Evolutionary conservation across 2,888 invertebrate species (phyloP).

Genomic region (Patella depressa): DNA sequence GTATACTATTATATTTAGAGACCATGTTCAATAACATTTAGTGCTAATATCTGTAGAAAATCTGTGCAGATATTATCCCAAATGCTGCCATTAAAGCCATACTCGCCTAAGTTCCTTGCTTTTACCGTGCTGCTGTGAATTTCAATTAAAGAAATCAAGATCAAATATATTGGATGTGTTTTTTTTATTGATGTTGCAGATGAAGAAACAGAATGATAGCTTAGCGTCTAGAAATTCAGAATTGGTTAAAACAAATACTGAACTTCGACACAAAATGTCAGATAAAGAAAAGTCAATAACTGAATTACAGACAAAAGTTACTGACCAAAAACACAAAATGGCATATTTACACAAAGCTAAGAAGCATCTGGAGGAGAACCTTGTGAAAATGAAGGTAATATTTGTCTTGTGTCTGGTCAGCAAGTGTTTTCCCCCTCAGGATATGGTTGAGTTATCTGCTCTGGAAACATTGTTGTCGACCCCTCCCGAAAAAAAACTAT

Average conservation of each 20-base stretch:
- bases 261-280: slow-evolving; percentile 58
- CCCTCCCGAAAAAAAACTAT: not conserved
- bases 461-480: not conserved
- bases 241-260: slow-evolving; percentile 62
- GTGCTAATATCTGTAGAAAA: too few species aligned
- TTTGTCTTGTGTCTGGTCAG: not conserved
- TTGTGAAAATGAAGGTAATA: slow-evolving; percentile 60
- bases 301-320: slow-evolving; percentile 58
- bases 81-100: too few species aligned
- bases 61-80: too few species aligned
- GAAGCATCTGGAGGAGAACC: slow-evolving; percentile 60
- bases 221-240: slow-evolving; percentile 61
- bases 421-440: not conserved
- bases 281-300: slow-evolving; percentile 53
- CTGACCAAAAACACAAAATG: slow-evolving; percentile 56
- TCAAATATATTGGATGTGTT: too few species aligned
- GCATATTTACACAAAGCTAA: slow-evolving; percentile 58
- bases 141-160: too few species aligned
- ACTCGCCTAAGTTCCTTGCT: too few species aligned
- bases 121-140: too few species aligned
- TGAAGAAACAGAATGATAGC: slow-evolving; percentile 62
- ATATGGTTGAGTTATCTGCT: not conserved
- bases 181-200: slow-evolving; percentile 35
- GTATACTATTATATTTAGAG: too few species aligned
- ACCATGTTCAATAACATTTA: too few species aligned